Evolutionary conservation across 2,888 invertebrate genomes (phyloP), one percentile per base, ranked within the genome.

Genomic region (Tetheella fluctuosa): DNA sequence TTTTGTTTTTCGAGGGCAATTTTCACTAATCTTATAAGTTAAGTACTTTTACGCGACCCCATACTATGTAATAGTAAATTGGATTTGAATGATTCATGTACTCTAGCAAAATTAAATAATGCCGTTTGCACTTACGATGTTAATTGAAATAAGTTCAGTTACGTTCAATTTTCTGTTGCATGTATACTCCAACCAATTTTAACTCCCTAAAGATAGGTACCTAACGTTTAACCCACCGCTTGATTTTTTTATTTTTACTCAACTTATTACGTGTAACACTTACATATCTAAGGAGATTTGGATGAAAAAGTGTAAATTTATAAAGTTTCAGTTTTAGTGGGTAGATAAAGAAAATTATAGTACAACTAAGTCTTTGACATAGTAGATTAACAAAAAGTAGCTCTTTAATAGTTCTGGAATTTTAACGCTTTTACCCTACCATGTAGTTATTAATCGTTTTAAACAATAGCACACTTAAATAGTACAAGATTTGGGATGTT

Each of bases 31-130:
- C n/a, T 39, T 39, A 3, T 34, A 34, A 34, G 13, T 6, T 34
- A 34, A 1, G 6, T 34, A 34, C 34, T 34, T 34, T 13, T 34
- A 10, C n/a, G 39, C n/a, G 39, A 39, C 39, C n/a, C 39, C 13
- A 13, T 34, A 39, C 34, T 34, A 25, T 6, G 34, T 34, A 8
- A 39, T n/a, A n/a, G n/a, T 39, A 39, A n/a, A 39, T 37, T 39
- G 39, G 39, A 39, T 39, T 39, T 7, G n/a, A n/a, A 39, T 39
- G n/a, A 39, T 39, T n/a, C n/a, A 39, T 39, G 39, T n/a, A n/a
- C 15, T 39, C 39, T 3, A 39, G n/a, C n/a, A n/a, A 39, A n/a
- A 39, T n/a, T 39, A 39, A n/a, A n/a, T n/a, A 15, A 37, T 13
- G 37, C n/a, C 39, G 4, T 39, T n/a, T n/a, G n/a, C 39, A n/a